Evolutionary conservation across 2,113 vertebrate species (phyloP).

Genomic region (Hirundichthys speculiger): DNA sequence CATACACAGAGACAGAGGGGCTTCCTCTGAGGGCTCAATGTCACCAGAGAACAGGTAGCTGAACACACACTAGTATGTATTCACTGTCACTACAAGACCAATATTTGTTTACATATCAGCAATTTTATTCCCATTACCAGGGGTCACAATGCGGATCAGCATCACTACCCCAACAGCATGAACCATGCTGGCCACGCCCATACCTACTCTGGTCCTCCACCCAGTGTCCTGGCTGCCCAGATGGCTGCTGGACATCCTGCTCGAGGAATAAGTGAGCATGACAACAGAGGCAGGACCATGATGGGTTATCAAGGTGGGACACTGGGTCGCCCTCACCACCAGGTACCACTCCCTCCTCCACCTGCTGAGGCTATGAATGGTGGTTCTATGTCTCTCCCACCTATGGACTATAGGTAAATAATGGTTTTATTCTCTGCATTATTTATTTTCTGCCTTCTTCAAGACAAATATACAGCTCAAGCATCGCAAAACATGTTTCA

Average conservation of each 20-base stretch:
- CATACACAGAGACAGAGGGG: constrained; percentile 91
- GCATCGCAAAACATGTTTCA: background rate
- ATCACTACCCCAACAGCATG: constrained; percentile 91
- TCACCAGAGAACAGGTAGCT: constrained; percentile 96
- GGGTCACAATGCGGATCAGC: constrained; percentile 87
- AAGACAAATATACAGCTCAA: background rate
- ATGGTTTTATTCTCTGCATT: background rate
- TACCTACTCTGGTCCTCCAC: constrained; percentile 84
- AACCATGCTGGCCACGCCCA: constrained; percentile 89
- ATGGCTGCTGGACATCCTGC: constrained; percentile 74
- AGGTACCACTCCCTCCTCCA: constrained; percentile 91
- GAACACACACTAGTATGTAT: background rate
- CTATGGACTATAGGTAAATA: constrained; percentile 88
- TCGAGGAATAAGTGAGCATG: constrained; percentile 85
- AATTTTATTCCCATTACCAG: constrained; percentile 66
- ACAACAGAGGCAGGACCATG: constrained; percentile 85
- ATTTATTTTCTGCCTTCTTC: background rate
- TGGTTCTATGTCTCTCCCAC: constrained; percentile 81
- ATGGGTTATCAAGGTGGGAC: constrained; percentile 87
- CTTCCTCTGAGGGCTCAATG: constrained; percentile 94
- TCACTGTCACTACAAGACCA: background rate
- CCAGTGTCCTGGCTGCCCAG: constrained; percentile 81
- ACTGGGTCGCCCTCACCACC: constrained; percentile 89
- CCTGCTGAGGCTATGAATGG: constrained; percentile 86
- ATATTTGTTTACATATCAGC: background rate